Conservation (phyloP, 1,140 invertebrate genomes). For the Fopius arisanus region DNA sequence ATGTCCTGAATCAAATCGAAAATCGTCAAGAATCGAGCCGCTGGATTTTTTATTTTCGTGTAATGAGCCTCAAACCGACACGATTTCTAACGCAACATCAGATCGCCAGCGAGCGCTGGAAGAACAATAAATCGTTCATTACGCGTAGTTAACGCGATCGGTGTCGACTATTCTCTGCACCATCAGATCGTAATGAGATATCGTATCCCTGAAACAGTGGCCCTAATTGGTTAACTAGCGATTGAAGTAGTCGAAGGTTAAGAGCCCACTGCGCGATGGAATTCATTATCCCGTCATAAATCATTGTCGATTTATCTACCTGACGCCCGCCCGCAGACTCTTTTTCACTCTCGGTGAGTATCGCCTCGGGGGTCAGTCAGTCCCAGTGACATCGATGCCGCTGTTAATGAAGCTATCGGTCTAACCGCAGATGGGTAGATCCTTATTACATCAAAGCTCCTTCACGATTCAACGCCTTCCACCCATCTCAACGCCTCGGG, state of each 20-base stretch:
- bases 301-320: conserved; percentile 31
- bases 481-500: too few relatives aligned
- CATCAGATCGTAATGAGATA: conserved; percentile 26
- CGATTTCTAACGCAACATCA: too few relatives aligned
- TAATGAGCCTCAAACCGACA: too few relatives aligned
- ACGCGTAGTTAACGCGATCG: background rate
- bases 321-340: conserved; percentile 20
- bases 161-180: background rate
- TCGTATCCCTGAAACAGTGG: conserved; percentile 20
- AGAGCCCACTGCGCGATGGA: conserved; percentile 16
- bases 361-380: background rate
- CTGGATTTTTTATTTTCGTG: too few relatives aligned
- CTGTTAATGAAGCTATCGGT: conserved; percentile 45
- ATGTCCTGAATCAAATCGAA: too few relatives aligned
- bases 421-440: conserved; percentile 39
- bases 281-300: conserved; percentile 27
- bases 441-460: conserved; percentile 22
- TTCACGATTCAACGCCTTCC: too few relatives aligned
- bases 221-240: conserved; percentile 25
- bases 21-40: too few relatives aligned
- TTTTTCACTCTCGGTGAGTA: background rate
- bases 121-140: too few relatives aligned
- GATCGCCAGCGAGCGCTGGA: too few relatives aligned
- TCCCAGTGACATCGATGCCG: conserved; percentile 16
- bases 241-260: conserved; percentile 14